Evolutionary conservation across 2,113 vertebrate species (phyloP), one percentile per base, ranked within the genome.

Genomic region (Sminthopsis crassicaudata): DNA sequence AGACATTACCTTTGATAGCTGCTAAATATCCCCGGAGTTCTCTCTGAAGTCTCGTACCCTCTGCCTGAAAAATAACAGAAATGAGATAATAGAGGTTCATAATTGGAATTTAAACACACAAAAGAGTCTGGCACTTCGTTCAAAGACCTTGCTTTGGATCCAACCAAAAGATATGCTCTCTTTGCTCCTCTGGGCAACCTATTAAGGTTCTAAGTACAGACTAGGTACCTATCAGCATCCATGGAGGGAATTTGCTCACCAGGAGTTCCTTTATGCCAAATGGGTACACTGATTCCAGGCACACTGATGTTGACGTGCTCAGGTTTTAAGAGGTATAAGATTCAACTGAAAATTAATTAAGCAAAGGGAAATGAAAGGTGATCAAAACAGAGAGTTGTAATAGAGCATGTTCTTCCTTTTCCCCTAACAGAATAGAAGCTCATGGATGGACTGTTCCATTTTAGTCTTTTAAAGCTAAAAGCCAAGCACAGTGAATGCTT

Each of bases 21-120:
- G 99, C 98, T 99, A 99, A 99, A 98, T 99, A 99, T 76, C 98
- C 99, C 98, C 99, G 99, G 98, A 99, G 98, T 97, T 99, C 99
- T 97, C 99, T 99, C 98, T 99, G 99, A 96, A 99, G 99, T 93
- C 99, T 99, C 90, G 99, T 98, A 90, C 99, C 99, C 97, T 99
- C 99, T 93, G 99, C 98, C 99, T 99, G 98, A 92, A 98, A 98
- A 97, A 98, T 57, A 67, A 97, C 52, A 97, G 92, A 97, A 96
- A 84, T 60, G 67, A 96, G 46, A 96, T 92, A 9, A 27, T 97
- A 90, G 97, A 54, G 8, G 88, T 3, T 55, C 26, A 55, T 93
- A 42, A 54, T 89, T 76, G 26, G 9, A 91, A 92, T 54, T 92
- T 94, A 1, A 90, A 55, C 36, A 50, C 53, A 84, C n/a, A 42